Evolutionary conservation across 2,797 vertebrate genomes (phyloP), one percentile per base, ranked within the genome.

Genomic region (Ctenosaura bakeri): DNA sequence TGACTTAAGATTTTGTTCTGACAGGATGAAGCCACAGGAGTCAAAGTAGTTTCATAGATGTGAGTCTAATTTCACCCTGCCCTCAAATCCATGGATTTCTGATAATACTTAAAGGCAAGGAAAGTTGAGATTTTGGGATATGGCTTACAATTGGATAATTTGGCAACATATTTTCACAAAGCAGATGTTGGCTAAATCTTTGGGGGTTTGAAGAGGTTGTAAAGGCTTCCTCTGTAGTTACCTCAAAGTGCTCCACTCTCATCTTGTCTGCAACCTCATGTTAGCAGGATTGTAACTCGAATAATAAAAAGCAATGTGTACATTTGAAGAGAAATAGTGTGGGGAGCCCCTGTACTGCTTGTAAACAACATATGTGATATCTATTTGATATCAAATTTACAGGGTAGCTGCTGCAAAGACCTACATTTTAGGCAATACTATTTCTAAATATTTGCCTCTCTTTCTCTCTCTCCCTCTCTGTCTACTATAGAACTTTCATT

Each of bases 351-450:
- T 62, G 32, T 35, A 52, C 24, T 54, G 35, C 29, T 87, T 87
- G 73, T 83, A 69, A 86, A 89, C 62, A 86, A 62, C 22, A 50
- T 46, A 46, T 86, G 35, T 87, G 32, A 86, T 86, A 89, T 26
- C 29, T 46, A 46, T 86, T 29, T 83, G 32, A 86, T 86, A 89
- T 26, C 29, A 66, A 89, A 85, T 85, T 86, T 56, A 86, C 14
- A 77, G 62, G 32, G 52, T 69, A 24, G 18, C 46, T 85, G n/a
- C n/a, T 38, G 56, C 13, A 77, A 87, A 73, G 35, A 16, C 69
- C 59, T 83, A 46, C 32, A 87, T 83, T 90, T 83, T 83, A 66
- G 83, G 46, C 29, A 71, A 20, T 78, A 54, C 24, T 22, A 12
- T 89, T 89, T 78, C 59, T 85, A 22, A 64, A 62, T 86, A 82